phyloP scores from a whole-genome alignment of 2,113 vertebrate species.

The Puntigrus tetrazona region DNA sequence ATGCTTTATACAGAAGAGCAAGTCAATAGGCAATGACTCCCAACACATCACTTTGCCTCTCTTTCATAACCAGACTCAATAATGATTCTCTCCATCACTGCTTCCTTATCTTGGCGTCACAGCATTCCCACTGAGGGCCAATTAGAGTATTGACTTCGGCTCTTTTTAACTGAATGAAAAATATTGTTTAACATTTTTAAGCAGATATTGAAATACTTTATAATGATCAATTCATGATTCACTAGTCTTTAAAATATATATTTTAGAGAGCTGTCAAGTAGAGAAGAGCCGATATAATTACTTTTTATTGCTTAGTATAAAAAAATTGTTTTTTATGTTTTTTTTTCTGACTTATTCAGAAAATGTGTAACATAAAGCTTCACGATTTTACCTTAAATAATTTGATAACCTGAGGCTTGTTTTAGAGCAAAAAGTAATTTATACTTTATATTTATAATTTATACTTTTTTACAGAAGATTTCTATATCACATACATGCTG shows the following conservation, averaged over 20 bases:
- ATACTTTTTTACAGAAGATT: neutral
- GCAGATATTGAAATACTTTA: neutral
- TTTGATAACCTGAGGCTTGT: neutral
- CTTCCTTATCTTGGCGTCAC: slow-evolving; percentile 63
- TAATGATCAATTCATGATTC: neutral
- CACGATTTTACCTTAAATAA: neutral
- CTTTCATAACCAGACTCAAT: slow-evolving; percentile 55
- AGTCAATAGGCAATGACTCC: slow-evolving; percentile 20
- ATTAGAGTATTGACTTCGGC: slow-evolving; percentile 59
- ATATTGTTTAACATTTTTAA: slow-evolving; percentile 20
- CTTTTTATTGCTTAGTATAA: too few species aligned
- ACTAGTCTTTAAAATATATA: neutral
- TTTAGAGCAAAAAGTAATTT: neutral
- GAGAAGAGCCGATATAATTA: neutral
- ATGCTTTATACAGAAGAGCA: slow-evolving; percentile 24
- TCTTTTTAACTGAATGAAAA: slow-evolving; percentile 29
- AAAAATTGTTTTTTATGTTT: neutral
- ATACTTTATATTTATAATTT: too few species aligned
- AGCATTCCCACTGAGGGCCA: slow-evolving; percentile 54
- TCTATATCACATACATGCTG: neutral
- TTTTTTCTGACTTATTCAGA: neutral
- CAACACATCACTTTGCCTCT: slow-evolving; percentile 3
- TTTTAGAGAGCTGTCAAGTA: neutral
- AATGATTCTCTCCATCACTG: slow-evolving; percentile 66
- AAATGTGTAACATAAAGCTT: neutral